Percentiles rank a stretch among this genome's conserved stretches.
phyloP scores from a whole-genome alignment of 2,888 invertebrate species.

The Callinectes sapidus region DNA sequence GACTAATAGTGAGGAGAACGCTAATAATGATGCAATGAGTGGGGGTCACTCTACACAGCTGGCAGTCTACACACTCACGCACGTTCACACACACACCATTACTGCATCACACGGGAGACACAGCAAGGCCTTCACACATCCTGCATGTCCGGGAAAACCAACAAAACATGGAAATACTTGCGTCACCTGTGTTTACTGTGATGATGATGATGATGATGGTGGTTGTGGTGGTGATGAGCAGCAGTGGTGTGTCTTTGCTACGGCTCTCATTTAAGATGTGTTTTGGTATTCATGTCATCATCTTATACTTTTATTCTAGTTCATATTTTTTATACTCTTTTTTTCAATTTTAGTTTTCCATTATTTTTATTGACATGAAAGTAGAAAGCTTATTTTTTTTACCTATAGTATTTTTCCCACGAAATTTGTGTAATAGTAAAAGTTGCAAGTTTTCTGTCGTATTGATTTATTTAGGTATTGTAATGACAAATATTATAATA shows the following conservation, averaged over 20 bases:
- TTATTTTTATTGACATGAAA: not conserved
- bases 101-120: not conserved
- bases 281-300: not conserved
- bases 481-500: not conserved
- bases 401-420: not conserved
- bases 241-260: not conserved
- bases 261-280: not conserved
- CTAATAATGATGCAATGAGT: not conserved
- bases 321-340: not conserved
- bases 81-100: not conserved
- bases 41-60: not conserved
- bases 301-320: not conserved
- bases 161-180: not conserved
- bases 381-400: not conserved
- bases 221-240: no score
- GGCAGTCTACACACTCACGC: not conserved
- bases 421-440: not conserved
- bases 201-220: no score
- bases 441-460: not conserved
- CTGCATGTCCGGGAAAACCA: not conserved
- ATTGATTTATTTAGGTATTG: not conserved
- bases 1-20: no score
- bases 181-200: not conserved
- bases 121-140: not conserved
- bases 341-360: not conserved